phyloP scores from a whole-genome alignment of 2,888 invertebrate species.

The Netelia virgata region DNA sequence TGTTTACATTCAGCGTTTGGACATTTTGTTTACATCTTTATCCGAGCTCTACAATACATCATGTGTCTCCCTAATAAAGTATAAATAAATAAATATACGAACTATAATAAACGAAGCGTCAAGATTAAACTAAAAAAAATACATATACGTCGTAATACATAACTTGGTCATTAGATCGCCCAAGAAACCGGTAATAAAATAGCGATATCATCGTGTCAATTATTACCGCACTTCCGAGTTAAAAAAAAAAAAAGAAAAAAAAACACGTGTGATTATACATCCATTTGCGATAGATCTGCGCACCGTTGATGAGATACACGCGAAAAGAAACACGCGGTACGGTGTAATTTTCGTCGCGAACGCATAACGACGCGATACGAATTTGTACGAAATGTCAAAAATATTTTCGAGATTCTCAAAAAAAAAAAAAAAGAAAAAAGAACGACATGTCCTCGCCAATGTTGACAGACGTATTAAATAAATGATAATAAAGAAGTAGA shows the following conservation, averaged over 20 bases:
- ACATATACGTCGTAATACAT: background rate
- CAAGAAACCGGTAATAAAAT: background rate
- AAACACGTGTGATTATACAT: constrained; percentile 6
- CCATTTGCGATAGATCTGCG: background rate
- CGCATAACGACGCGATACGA: background rate
- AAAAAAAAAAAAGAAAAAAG: background rate
- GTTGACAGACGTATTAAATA: background rate
- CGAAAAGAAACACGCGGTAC: background rate
- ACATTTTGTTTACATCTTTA: too few species aligned
- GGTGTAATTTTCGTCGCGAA: background rate
- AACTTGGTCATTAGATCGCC: background rate
- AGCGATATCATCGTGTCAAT: constrained; percentile 33
- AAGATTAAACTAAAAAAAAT: background rate
- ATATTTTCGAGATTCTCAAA: background rate
- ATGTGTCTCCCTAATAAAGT: too few species aligned
- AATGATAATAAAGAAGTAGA: background rate
- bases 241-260: constrained; percentile 11
- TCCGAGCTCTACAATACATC: too few species aligned
- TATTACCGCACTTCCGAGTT: constrained; percentile 48
- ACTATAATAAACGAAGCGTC: background rate
- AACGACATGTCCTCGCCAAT: background rate
- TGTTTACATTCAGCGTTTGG: too few species aligned
- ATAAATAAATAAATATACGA: too few species aligned
- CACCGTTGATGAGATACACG: background rate
- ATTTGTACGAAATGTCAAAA: background rate